phyloP scores from a whole-genome alignment of 1,140 invertebrate genomes.

The Temnothorax nylanderi region DNA sequence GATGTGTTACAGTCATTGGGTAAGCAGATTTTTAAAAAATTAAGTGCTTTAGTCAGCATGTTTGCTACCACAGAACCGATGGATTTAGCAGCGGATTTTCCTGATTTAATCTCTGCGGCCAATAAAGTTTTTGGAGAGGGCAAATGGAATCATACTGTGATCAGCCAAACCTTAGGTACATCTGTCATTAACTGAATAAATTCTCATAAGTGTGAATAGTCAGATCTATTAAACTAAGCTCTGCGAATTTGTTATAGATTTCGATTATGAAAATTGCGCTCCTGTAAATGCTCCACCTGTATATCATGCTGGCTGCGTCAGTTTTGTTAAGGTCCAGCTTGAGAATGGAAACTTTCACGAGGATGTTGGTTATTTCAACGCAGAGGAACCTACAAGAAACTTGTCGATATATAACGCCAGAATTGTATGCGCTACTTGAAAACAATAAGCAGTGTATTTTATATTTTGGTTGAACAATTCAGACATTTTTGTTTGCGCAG shows the following conservation, averaged over 20 bases:
- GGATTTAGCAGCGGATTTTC: too few species aligned
- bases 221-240: background rate
- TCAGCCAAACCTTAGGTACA: conserved; percentile 76
- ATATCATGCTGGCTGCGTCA: conserved; percentile 53
- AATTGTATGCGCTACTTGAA: conserved; percentile 62
- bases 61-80: too few species aligned
- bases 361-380: conserved; percentile 74
- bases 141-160: too few species aligned
- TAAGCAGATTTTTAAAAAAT: too few species aligned
- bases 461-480: conserved; percentile 4
- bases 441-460: background rate
- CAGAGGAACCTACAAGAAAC: conserved; percentile 72
- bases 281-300: too few species aligned
- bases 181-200: background rate
- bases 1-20: too few species aligned
- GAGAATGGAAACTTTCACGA: conserved; percentile 77
- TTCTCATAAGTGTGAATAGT: background rate
- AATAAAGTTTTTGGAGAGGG: too few species aligned
- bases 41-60: too few species aligned
- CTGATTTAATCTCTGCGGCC: too few species aligned
- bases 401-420: conserved; percentile 72
- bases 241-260: conserved; percentile 38
- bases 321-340: conserved; percentile 64
- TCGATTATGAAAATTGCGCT: conserved; percentile 21
- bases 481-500: too few species aligned